Conservation (phyloP, 1,140 invertebrate species). For the Carposina sasakii region DNA sequence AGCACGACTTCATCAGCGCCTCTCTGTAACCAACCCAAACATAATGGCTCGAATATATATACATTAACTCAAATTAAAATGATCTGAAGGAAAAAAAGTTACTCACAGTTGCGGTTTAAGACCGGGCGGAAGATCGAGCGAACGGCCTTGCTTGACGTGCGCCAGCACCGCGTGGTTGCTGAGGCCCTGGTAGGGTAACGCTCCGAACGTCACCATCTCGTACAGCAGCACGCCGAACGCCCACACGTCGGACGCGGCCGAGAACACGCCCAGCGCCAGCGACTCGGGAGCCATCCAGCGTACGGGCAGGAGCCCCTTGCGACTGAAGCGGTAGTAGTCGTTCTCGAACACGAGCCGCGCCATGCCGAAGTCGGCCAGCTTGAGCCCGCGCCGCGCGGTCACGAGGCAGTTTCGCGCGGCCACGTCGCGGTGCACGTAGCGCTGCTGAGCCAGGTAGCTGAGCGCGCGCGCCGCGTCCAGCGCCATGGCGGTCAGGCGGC, state of each 20-base stretch:
- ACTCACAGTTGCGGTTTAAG: constrained; percentile 86
- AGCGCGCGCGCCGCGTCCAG: constrained; percentile 89
- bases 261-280: constrained; percentile 86
- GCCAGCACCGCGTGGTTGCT: constrained; percentile 89
- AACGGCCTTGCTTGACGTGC: constrained; percentile 83
- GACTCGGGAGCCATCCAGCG: constrained; percentile 95
- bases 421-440: constrained; percentile 91
- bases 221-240: constrained; percentile 88
- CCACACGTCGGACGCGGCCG: constrained; percentile 89
- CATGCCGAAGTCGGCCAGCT: constrained; percentile 96
- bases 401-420: constrained; percentile 92
- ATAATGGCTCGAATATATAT: neutral
- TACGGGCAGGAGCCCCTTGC: constrained; percentile 91
- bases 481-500: constrained; percentile 88
- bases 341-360: constrained; percentile 89
- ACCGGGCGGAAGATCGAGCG: constrained; percentile 80
- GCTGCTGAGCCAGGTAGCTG: constrained; percentile 84
- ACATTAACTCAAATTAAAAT: neutral
- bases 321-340: constrained; percentile 90
- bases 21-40: constrained; percentile 69
- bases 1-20: constrained; percentile 83
- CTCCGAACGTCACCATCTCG: constrained; percentile 91
- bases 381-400: constrained; percentile 85
- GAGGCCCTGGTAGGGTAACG: constrained; percentile 89
- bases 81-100: neutral